These are phyloP conservation scores for Acromyrmex charruanus DNA, from an alignment of 1,140 invertebrate species.

Conservation along the genomic window DNA sequence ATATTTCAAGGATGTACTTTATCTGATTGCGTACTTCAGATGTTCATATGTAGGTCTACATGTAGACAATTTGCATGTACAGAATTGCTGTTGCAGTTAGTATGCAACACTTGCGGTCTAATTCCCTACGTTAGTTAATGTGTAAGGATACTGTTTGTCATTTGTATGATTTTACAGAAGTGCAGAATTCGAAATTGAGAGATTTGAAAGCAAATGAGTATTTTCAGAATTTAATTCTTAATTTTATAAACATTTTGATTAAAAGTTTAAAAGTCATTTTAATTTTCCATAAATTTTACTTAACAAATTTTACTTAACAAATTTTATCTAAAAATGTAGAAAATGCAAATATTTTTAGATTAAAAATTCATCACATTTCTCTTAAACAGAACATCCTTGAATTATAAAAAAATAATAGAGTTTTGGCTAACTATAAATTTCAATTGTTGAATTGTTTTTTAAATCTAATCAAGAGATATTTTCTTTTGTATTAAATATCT, in stretches of 20 bases:
- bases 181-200: not conserved
- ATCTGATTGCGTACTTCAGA: conserved; percentile 37
- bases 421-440: not conserved
- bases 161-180: not conserved
- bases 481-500: not conserved
- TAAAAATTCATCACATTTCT: not conserved
- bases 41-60: conserved; percentile 1
- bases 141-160: not conserved
- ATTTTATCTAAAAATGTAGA: not conserved
- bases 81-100: not conserved
- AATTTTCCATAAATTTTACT: not conserved
- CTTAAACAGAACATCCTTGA: not conserved
- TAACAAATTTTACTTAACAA: not conserved
- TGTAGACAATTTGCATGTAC: conserved; percentile 2
- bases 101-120: not conserved
- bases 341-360: not conserved
- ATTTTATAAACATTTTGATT: not conserved
- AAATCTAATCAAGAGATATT: not conserved
- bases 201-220: not conserved
- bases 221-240: not conserved
- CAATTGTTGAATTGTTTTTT: not conserved
- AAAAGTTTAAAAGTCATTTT: not conserved
- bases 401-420: not conserved
- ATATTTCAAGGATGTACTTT: not conserved
- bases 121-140: not conserved